Evolutionary conservation across 2,113 vertebrate genomes (phyloP).

Genomic region (Grantiella picta): DNA sequence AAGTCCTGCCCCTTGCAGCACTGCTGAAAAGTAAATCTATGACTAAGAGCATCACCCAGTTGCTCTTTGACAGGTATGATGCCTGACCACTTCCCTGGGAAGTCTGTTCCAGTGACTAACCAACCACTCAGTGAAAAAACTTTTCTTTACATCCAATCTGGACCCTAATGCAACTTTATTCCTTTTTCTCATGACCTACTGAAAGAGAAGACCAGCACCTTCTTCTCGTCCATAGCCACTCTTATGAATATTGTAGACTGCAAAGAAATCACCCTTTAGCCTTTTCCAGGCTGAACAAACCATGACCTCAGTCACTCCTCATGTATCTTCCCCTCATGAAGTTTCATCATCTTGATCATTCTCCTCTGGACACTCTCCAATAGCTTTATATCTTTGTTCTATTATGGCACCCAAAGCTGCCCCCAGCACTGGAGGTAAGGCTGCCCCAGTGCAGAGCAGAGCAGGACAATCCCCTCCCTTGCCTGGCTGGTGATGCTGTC

Average conservation of each 20-base stretch:
- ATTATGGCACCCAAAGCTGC: background rate
- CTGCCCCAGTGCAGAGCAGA: accelerated
- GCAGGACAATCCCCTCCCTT: accelerated
- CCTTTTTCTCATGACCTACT: background rate
- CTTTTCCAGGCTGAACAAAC: background rate
- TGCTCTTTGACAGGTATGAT: background rate
- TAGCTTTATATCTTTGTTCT: background rate
- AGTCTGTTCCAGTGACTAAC: background rate
- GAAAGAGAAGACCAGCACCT: background rate
- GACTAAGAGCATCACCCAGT: background rate
- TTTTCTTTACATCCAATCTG: background rate
- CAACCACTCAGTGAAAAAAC: background rate
- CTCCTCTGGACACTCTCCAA: background rate
- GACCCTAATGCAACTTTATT: background rate
- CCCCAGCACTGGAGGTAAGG: accelerated
- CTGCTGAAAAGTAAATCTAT: background rate
- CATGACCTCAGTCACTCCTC: background rate
- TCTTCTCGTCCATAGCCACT: accelerated
- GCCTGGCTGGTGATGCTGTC: accelerated
- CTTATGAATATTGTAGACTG: background rate
- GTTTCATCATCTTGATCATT: background rate
- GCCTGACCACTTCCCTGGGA: background rate
- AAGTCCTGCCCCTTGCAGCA: background rate
- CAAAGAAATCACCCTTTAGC: background rate
- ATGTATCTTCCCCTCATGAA: background rate